These are phyloP conservation scores for Bombus polaris DNA, from an alignment of 1,140 invertebrate species.

Conservation along the genomic window DNA sequence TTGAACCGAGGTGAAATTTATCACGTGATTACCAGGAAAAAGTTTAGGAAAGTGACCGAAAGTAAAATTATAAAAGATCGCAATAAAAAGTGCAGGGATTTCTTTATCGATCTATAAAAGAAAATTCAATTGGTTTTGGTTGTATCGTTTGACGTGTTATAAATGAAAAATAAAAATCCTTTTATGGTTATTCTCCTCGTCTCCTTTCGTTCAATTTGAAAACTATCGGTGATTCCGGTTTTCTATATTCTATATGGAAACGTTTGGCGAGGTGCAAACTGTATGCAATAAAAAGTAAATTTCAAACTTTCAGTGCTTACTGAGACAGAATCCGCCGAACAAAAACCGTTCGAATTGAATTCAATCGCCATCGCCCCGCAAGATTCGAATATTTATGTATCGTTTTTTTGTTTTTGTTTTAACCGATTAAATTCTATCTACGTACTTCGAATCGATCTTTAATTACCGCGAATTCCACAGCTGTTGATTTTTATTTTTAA, in stretches of 20 bases:
- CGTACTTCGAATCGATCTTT: neutral
- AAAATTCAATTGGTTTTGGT: neutral
- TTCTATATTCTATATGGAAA: neutral
- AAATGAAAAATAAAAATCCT: neutral
- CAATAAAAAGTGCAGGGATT: neutral
- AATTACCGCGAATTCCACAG: neutral
- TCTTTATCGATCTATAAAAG: neutral
- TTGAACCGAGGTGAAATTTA: constrained; percentile 18
- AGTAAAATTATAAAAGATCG: neutral
- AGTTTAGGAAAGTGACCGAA: neutral
- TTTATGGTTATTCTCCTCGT: neutral
- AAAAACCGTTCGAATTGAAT: constrained; percentile 9
- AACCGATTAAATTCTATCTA: too few species aligned
- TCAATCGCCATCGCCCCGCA: neutral
- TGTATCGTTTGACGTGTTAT: neutral
- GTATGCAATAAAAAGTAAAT: constrained; percentile 38
- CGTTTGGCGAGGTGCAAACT: neutral
- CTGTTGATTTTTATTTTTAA: neutral
- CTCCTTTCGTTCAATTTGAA: neutral
- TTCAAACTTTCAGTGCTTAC: constrained; percentile 12
- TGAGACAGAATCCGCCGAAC: neutral
- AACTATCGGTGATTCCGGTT: neutral
- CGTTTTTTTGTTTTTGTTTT: neutral
- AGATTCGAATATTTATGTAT: neutral
- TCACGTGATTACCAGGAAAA: neutral